phyloP scores from a whole-genome alignment of 1,140 invertebrate species.

The Hesperophylax magnus region DNA sequence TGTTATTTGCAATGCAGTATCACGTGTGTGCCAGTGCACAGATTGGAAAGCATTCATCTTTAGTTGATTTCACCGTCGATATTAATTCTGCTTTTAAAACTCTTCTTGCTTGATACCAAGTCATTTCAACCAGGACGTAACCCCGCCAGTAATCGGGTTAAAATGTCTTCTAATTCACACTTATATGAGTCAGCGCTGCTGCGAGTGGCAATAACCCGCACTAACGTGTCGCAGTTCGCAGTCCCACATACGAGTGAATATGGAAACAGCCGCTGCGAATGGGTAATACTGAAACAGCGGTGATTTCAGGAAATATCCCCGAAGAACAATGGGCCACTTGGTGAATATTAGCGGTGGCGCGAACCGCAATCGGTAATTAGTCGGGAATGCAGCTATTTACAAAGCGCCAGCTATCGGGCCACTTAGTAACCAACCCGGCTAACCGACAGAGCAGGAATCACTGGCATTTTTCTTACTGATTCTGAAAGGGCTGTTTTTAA shows the following conservation, averaged over 20 bases:
- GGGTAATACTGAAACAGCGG: slow-evolving; percentile 36
- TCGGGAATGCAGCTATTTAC: slow-evolving; percentile 38
- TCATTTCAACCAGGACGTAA: too few relatives aligned
- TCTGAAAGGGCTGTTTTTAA: not conserved
- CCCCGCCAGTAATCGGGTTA: too few relatives aligned
- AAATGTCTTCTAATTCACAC: too few relatives aligned
- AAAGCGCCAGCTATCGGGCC: slow-evolving; percentile 35
- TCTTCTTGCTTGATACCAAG: too few relatives aligned
- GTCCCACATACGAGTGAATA: not conserved
- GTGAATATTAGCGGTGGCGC: slow-evolving; percentile 42
- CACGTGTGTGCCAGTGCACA: too few relatives aligned
- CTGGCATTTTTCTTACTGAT: not conserved
- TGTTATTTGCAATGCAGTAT: too few relatives aligned
- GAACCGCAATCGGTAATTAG: slow-evolving; percentile 48
- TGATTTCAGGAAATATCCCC: slow-evolving; percentile 40
- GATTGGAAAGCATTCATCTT: too few relatives aligned
- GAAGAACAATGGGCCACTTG: slow-evolving; percentile 37
- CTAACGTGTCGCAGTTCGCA: not conserved
- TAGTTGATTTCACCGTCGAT: too few relatives aligned
- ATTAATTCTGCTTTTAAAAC: too few relatives aligned
- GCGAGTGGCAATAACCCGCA: too few relatives aligned
- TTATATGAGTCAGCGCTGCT: too few relatives aligned
- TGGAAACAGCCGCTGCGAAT: not conserved
- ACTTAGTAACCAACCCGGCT: slow-evolving; percentile 15
- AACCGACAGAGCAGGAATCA: not conserved